phyloP scores from a whole-genome alignment of 2,888 invertebrate species.

The Parasteatoda lunata region DNA sequence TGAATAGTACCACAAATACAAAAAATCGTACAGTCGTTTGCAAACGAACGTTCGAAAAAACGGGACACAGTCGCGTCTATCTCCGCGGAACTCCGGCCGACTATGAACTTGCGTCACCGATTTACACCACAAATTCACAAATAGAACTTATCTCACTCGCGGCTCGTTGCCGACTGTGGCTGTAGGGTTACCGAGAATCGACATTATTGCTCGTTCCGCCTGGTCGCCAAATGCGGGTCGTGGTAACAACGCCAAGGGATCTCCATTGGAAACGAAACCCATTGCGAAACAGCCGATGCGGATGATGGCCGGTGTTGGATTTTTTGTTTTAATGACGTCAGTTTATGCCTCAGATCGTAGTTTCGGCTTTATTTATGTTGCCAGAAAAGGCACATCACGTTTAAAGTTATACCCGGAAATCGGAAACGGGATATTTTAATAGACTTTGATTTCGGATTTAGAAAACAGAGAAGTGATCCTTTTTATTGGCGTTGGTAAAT shows the following conservation, averaged over 20 bases:
- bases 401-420: no score
- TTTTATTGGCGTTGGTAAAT: no score
- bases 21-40: neutral
- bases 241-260: slow-evolving; percentile 6
- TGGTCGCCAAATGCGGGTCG: slow-evolving; percentile 28
- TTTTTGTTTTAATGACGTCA: slow-evolving; percentile 4
- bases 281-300: slow-evolving; percentile 27
- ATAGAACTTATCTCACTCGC: neutral
- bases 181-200: slow-evolving; percentile 46
- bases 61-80: slow-evolving; percentile 15
- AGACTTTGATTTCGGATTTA: no score
- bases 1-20: neutral
- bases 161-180: slow-evolving; percentile 52
- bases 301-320: slow-evolving; percentile 4
- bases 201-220: slow-evolving; percentile 24
- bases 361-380: no score
- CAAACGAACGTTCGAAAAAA: slow-evolving; percentile 8
- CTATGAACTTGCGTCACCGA: neutral
- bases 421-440: no score
- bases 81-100: neutral
- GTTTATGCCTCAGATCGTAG: neutral
- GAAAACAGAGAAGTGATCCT: no score
- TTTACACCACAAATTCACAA: neutral
- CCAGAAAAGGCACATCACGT: no score
- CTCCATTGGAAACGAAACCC: slow-evolving; percentile 5